Evolutionary conservation across 2,113 vertebrate species (phyloP).

Genomic region (Cololabis saira): DNA sequence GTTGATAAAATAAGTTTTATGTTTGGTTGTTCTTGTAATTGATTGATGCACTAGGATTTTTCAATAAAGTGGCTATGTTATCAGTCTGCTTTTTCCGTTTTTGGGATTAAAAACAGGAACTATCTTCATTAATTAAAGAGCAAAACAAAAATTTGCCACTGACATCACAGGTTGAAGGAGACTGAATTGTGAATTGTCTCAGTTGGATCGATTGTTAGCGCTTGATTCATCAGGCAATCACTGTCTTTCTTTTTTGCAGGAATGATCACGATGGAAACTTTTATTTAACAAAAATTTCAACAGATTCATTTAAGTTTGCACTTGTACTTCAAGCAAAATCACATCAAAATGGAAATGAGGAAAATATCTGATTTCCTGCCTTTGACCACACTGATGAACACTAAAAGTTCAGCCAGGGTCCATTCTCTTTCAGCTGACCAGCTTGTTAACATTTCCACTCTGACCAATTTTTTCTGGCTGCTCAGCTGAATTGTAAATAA

Average conservation of each 20-base stretch:
- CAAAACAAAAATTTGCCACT: too few species aligned
- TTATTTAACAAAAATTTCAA: too few species aligned
- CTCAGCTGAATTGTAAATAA: slow-evolving; percentile 46
- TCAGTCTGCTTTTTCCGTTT: too few species aligned
- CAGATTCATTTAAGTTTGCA: background rate
- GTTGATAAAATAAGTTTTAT: slow-evolving; percentile 7
- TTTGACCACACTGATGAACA: background rate
- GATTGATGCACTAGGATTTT: background rate
- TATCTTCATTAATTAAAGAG: too few species aligned
- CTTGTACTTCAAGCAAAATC: background rate
- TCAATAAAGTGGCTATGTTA: background rate
- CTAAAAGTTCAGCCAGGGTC: slow-evolving; percentile 6
- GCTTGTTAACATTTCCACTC: slow-evolving; percentile 50
- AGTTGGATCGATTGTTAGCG: too few species aligned
- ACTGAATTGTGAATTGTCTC: too few species aligned
- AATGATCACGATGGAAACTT: too few species aligned
- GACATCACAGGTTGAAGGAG: too few species aligned
- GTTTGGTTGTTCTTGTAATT: background rate
- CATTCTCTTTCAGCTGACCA: slow-evolving; percentile 15
- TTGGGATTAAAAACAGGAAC: too few species aligned
- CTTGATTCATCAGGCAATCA: too few species aligned
- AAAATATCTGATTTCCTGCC: slow-evolving; percentile 16
- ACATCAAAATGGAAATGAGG: background rate
- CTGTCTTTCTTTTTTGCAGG: too few species aligned
- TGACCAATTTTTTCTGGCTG: slow-evolving; percentile 40